Evolutionary conservation across 2,888 invertebrate species (phyloP), one percentile per base, ranked within the genome.

Genomic region (Idaea aversata): DNA sequence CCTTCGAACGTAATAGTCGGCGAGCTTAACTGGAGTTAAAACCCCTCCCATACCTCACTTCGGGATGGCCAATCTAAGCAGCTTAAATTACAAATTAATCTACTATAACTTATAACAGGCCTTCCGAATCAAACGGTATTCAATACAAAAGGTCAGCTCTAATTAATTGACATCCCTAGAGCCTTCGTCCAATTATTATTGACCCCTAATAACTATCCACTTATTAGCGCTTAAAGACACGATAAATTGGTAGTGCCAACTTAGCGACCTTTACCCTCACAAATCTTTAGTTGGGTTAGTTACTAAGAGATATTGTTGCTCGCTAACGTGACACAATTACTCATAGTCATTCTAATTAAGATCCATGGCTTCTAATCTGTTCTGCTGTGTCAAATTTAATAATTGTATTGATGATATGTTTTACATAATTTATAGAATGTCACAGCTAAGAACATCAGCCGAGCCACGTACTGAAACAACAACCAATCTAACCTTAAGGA

Each of bases 21-120:
- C n/a, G n/a, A n/a, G n/a, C n/a, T n/a, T n/a, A 25, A 25, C 25
- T 25, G 1, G 25, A 25, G 1, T 25, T 25, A 2, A 25, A 25
- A 25, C 25, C 25, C 3, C 25, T 3, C 25, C 25, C 25, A 2
- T 25, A 3, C 25, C 25, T 25, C 25, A 25, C 25, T 25, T 25
- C 1, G 1, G 25, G 25, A 25, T 25, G 25, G 47, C 47, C 4
- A 47, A 7, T 13, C 10, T 16, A 25, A 36, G 5, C 6, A 15
- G 34, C 10, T 16, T 4, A 16, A 15, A 15, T 47, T 38, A 66
- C 59, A 61, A 61, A 66, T 66, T 66, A 34, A 38, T 61, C 35
- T 10, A 15, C 61, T 6, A 47, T 6, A 47, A 47, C 47, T 47
- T 47, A 47, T 47, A 47, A 13, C 25, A 25, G 25, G 25, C 25